Percentiles rank a stretch among this genome's conserved stretches.
Conservation (phyloP, 2,888 invertebrate genomes). For the Chalcis sispes region DNA sequence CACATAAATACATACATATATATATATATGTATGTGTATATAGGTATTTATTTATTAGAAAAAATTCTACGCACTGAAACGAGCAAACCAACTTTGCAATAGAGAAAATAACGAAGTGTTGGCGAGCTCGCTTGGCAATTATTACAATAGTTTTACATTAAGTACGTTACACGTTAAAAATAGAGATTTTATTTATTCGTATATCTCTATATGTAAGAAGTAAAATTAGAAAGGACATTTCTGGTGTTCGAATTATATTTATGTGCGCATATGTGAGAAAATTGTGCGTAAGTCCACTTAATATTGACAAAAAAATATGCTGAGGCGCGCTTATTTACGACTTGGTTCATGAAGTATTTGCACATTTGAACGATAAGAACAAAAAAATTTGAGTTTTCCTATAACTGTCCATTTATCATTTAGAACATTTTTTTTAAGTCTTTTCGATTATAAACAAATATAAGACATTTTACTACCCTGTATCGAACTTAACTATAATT, state of each 20-base stretch:
- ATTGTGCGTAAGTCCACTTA: slow-evolving; percentile 58
- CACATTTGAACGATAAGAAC: slow-evolving; percentile 32
- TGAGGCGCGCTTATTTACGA: slow-evolving; percentile 40
- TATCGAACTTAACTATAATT: slow-evolving; percentile 9
- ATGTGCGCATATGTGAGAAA: slow-evolving; percentile 51
- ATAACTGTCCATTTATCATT: slow-evolving; percentile 27
- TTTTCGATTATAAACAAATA: slow-evolving; percentile 44
- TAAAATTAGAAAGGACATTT: slow-evolving; percentile 36
- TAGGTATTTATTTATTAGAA: slow-evolving; percentile 41
- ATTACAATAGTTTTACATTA: slow-evolving; percentile 54
- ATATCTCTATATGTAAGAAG: slow-evolving; percentile 41
- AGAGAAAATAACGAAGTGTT: slow-evolving; percentile 53
- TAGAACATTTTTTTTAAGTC: slow-evolving; percentile 53
- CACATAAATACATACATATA: too few species aligned
- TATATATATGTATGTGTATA: too few species aligned
- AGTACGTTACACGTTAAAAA: slow-evolving; percentile 56
- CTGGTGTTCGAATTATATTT: slow-evolving; percentile 48
- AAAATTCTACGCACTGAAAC: slow-evolving; percentile 48
- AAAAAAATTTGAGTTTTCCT: slow-evolving; percentile 24
- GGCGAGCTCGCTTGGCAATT: slow-evolving; percentile 39
- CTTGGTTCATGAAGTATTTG: slow-evolving; percentile 46
- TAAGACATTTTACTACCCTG: slow-evolving; percentile 8
- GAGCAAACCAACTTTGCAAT: slow-evolving; percentile 45
- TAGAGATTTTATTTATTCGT: slow-evolving; percentile 52
- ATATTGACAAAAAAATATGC: slow-evolving; percentile 56